phyloP scores from a whole-genome alignment of 1,140 invertebrate genomes.

The Lepidurus packardi region DNA sequence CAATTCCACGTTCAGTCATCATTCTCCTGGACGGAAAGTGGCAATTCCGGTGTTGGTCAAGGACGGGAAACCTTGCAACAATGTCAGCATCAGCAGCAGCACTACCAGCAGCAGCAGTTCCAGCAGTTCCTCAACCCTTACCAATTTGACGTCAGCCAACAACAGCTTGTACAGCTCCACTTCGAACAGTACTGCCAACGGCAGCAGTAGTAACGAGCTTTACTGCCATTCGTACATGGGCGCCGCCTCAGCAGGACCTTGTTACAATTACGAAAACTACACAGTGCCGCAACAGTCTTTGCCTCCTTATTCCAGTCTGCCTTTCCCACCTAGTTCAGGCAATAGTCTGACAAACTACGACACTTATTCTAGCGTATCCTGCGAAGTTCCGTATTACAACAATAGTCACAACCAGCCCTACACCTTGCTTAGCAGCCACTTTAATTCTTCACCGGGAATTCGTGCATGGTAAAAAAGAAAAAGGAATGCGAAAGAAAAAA shows the following conservation, averaged over 20 bases:
- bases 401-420: neutral
- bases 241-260: neutral
- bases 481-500: neutral
- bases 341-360: neutral
- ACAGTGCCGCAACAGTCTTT: conserved; percentile 16
- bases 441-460: conserved; percentile 34
- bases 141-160: neutral
- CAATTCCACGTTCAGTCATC: neutral
- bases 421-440: conserved; percentile 31
- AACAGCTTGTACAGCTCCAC: neutral
- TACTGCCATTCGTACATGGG: neutral
- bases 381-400: conserved; percentile 8
- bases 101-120: conserved; percentile 33
- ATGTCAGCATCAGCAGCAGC: neutral
- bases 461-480: conserved; percentile 33
- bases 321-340: neutral
- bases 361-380: neutral
- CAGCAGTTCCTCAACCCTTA: neutral
- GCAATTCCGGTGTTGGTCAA: conserved; percentile 48
- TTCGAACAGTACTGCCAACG: neutral
- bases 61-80: conserved; percentile 48
- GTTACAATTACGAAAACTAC: conserved; percentile 24
- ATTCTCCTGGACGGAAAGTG: conserved; percentile 37
- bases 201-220: neutral
- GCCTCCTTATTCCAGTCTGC: conserved; percentile 17